Base-by-base conservation (phyloP, 1,140 invertebrate genomes). In the Forficula auricularia region DNA sequence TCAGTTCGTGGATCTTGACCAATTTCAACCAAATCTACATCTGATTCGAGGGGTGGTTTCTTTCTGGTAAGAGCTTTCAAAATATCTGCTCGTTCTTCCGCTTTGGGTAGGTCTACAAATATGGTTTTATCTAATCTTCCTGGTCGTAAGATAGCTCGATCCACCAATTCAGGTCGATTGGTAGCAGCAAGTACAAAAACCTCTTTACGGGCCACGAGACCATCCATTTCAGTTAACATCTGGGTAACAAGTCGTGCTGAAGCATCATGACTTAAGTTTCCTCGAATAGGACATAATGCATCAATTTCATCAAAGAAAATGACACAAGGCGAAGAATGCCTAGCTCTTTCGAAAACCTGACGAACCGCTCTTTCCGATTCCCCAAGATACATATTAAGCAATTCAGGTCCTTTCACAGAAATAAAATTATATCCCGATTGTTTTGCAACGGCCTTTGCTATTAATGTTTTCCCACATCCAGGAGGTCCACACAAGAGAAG, bases 251-350 rank as follows among this genome's bases (percentile, higher is more conserved):
- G 82, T 14, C 92, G 71, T 8, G 76, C n/a, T n/a, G n/a, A n/a
- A 78, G 3, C 71, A n/a, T n/a, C n/a, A n/a, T n/a, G n/a, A n/a
- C n/a, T n/a, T n/a, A n/a, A n/a, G n/a, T n/a, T n/a, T n/a, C n/a
- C n/a, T n/a, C n/a, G n/a, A 53, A 82, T 82, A 0, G 94, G 90
- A 61, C 92, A 98, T 4, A 99, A 59, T 0, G 95, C 85, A 64
- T 99, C 96, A 47, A 99, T 75, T 64, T 99, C 96, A 60, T 99
- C 96, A 61, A 99, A 99, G 64, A 99, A 99, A 57, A 99, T 96
- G 12, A 99, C 89, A 63, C 95, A 99, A 0, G 96, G 96, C 0
- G 87, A 72, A 0, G 91, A 96, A 62, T 94, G 94, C 34, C 82
- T 63, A 0, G 94, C 96, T 48, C 92, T 70, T 55, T 87, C 76